Evolutionary conservation across 30 jellyfish, hydroid and myxozoan genomes (phyloP).

Genomic region (Turritopsis rubra): DNA sequence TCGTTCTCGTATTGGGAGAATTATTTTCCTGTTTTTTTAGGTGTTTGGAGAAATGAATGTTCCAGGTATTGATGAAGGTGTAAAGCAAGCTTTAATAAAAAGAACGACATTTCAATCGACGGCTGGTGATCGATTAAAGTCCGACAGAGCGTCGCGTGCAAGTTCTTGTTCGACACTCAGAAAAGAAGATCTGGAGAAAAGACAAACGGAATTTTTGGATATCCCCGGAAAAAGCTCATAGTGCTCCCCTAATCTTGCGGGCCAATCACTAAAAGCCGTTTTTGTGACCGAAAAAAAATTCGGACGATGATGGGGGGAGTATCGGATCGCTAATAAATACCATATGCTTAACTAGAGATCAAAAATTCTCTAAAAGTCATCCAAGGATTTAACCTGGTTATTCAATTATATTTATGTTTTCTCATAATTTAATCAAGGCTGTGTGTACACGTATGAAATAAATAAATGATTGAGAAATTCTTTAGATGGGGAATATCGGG

Average conservation of each 20-base stretch:
- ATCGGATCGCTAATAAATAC: neutral
- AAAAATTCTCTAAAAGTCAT: neutral
- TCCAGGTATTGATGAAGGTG: slow-evolving; percentile 83
- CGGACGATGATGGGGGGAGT: neutral
- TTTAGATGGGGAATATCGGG: neutral
- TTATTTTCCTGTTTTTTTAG: too few species aligned
- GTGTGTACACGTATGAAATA: neutral
- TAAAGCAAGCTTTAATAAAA: slow-evolving; percentile 41
- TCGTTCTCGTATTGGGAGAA: too few species aligned
- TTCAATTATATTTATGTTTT: neutral
- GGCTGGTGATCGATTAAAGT: neutral
- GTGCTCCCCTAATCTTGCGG: neutral
- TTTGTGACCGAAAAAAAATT: too few species aligned
- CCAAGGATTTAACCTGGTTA: neutral
- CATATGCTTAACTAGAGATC: too few species aligned
- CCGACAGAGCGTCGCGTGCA: slow-evolving; percentile 9
- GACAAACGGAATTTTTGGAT: neutral
- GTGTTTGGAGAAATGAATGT: slow-evolving; percentile 82
- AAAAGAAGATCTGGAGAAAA: neutral
- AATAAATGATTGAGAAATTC: too few species aligned
- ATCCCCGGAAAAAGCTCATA: neutral
- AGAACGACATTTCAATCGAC: slow-evolving; percentile 37
- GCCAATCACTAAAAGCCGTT: too few species aligned
- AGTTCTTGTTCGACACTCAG: neutral
- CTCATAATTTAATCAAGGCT: neutral